Conservation (phyloP, 2,113 vertebrate genomes). For the Nestor notabilis region DNA sequence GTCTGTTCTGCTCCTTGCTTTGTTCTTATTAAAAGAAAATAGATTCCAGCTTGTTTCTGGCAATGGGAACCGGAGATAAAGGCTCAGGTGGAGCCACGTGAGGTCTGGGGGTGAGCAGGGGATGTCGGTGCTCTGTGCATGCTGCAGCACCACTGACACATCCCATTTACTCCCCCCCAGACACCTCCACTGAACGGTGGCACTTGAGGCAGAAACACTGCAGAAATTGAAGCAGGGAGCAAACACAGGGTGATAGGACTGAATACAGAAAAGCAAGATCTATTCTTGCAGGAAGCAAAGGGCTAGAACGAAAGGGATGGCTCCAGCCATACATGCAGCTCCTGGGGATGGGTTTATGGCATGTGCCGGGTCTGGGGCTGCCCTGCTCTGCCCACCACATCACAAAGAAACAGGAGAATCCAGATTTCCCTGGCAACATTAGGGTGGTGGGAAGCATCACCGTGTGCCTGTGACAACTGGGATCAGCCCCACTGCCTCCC, state of each 20-base stretch:
- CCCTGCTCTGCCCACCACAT: neutral
- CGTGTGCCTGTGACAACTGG: conserved; percentile 24
- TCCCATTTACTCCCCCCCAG: neutral
- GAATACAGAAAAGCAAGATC: fast-evolving
- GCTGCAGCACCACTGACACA: fast-evolving
- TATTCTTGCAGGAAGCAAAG: neutral
- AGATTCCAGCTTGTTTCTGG: neutral
- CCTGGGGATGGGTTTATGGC: neutral
- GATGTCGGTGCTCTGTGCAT: fast-evolving
- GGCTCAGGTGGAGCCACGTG: neutral
- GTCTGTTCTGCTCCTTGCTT: neutral
- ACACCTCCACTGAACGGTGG: neutral
- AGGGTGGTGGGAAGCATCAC: conserved; percentile 28
- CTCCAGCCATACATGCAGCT: neutral
- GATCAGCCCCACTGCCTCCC: neutral
- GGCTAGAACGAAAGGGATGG: neutral
- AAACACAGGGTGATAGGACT: fast-evolving
- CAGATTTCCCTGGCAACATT: conserved; percentile 72
- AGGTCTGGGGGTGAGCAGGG: neutral
- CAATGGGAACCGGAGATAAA: neutral
- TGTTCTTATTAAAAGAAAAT: neutral
- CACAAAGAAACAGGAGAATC: conserved; percentile 1
- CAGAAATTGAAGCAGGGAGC: neutral
- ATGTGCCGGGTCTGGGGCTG: neutral
- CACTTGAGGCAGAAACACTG: neutral